These are phyloP conservation scores for Pyrochroa serraticornis DNA, from an alignment of 2,888 invertebrate species.

Conservation along the genomic window DNA sequence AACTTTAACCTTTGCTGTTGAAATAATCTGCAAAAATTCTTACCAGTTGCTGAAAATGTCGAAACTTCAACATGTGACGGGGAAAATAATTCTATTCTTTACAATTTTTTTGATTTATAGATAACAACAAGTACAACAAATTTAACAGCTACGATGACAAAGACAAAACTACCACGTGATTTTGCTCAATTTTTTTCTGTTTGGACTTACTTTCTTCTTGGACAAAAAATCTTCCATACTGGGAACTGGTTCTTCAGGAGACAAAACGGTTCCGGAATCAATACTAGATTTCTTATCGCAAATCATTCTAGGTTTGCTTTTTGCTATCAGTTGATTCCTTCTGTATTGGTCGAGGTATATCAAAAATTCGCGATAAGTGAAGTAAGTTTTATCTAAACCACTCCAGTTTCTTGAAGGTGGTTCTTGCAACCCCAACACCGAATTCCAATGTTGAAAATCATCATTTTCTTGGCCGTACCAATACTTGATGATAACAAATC, in stretches of 20 bases:
- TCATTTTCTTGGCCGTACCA: constrained; percentile 76
- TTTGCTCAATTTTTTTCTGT: constrained; percentile 32
- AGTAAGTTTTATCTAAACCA: constrained; percentile 70
- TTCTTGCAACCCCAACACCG: constrained; percentile 69
- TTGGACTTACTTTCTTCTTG: constrained; percentile 54
- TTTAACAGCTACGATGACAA: constrained; percentile 1
- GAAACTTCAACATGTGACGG: too few species aligned
- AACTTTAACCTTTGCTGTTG: constrained; percentile 23
- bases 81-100: too few species aligned
- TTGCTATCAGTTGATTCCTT: constrained; percentile 57
- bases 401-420: constrained; percentile 79
- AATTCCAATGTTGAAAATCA: constrained; percentile 75
- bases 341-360: constrained; percentile 70
- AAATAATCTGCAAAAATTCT: constrained; percentile 3
- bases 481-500: constrained; percentile 78
- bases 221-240: constrained; percentile 64
- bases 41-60: constrained; percentile 11
- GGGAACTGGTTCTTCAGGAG: constrained; percentile 52
- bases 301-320: constrained; percentile 49
- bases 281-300: constrained; percentile 44
- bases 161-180: constrained; percentile 10
- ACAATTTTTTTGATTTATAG: constrained; percentile 4
- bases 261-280: constrained; percentile 5
- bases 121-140: constrained; percentile 8
- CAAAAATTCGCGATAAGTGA: constrained; percentile 72